phyloP scores from a whole-genome alignment of 2,113 vertebrate species.

The Bubo bubo region DNA sequence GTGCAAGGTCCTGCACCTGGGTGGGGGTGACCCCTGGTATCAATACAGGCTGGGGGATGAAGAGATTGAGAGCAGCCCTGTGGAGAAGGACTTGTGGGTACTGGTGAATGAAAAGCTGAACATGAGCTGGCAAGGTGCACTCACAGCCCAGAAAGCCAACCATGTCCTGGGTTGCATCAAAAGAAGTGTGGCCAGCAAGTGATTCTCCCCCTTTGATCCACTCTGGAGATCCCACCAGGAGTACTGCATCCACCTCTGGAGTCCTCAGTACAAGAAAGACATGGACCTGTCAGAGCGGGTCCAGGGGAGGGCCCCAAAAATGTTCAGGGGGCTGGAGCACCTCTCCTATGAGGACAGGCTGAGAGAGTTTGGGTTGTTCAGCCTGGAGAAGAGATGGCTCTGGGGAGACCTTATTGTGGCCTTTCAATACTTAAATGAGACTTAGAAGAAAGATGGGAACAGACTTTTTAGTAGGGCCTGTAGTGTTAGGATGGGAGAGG shows the following conservation, averaged over 20 bases:
- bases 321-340: not conserved
- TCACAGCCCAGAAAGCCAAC: not conserved
- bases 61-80: not conserved
- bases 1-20: not conserved
- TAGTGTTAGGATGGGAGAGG: no score
- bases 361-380: not conserved
- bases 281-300: not conserved
- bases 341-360: not conserved
- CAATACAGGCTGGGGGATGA: not conserved
- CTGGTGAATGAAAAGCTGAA: not conserved
- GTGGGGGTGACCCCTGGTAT: not conserved
- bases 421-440: not conserved
- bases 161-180: no score
- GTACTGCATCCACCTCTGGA: not conserved
- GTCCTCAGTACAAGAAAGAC: not conserved
- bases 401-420: not conserved
- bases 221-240: not conserved
- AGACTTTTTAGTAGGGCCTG: not conserved
- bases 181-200: not conserved
- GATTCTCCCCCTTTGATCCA: not conserved
- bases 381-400: not conserved
- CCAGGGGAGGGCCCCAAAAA: not conserved
- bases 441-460: not conserved
- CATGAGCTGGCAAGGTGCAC: not conserved
- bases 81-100: accelerated